These are phyloP conservation scores for Anhinga rufa DNA, from an alignment of 2,113 vertebrate genomes.

Conservation along the genomic window DNA sequence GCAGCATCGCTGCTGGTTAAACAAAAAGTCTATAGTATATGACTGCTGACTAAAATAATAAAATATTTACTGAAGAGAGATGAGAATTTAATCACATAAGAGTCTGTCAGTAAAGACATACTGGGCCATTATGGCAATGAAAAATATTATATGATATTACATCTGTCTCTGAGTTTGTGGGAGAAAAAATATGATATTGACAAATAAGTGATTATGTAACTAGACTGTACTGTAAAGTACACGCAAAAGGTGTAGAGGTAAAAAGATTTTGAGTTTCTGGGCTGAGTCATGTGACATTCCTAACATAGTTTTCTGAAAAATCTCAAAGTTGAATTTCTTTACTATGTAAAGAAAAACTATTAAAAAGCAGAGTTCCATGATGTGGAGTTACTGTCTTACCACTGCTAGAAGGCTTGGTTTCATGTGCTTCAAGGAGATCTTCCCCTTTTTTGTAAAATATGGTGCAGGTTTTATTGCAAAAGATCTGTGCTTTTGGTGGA, in stretches of 20 bases:
- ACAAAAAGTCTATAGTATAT: not conserved
- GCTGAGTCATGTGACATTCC: not conserved
- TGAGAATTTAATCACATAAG: slow-evolving; percentile 1
- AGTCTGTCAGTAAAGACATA: not conserved
- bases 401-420: not conserved
- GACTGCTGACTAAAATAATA: slow-evolving; percentile 31
- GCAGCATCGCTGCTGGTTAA: not conserved
- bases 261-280: not conserved
- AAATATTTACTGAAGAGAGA: not conserved
- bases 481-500: not conserved
- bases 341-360: not conserved
- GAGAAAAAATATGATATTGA: not conserved
- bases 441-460: not conserved
- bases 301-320: not conserved
- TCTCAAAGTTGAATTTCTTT: not conserved
- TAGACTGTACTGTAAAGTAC: not conserved
- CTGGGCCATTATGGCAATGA: not conserved
- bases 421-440: not conserved
- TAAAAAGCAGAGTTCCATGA: not conserved
- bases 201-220: not conserved
- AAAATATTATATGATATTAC: not conserved
- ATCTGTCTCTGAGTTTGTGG: not conserved
- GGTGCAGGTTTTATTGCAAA: not conserved
- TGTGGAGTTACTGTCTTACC: not conserved
- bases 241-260: not conserved